Evolutionary conservation across 2,797 vertebrate species (phyloP).

Genomic region (Pseudochirops corinnae): DNA sequence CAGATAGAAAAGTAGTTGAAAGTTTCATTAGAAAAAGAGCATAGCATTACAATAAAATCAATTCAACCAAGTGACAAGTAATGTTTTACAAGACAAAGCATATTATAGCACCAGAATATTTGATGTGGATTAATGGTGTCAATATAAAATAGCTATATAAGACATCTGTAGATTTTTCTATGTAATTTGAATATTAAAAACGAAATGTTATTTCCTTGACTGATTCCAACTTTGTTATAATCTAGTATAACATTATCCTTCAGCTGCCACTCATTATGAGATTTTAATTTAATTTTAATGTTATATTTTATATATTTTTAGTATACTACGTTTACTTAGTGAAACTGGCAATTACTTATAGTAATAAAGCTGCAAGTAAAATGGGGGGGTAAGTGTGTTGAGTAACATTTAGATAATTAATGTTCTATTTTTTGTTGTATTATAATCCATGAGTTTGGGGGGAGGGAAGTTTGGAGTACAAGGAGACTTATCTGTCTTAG

Average conservation of each 20-base stretch:
- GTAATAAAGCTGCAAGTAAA: constrained; percentile 73
- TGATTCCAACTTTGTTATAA: constrained; percentile 53
- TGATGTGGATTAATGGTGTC: constrained; percentile 39
- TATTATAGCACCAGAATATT: constrained; percentile 57
- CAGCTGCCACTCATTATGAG: constrained; percentile 71
- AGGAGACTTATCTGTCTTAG: constrained; percentile 44
- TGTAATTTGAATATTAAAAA: constrained; percentile 73
- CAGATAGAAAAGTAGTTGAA: background rate
- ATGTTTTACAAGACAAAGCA: constrained; percentile 23
- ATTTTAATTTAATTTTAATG: constrained; percentile 82
- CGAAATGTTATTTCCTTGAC: constrained; percentile 75
- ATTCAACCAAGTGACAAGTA: constrained; percentile 52
- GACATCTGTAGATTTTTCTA: background rate
- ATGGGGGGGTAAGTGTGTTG: constrained; percentile 43
- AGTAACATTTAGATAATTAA: constrained; percentile 80
- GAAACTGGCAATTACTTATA: constrained; percentile 78
- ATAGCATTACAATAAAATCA: constrained; percentile 64
- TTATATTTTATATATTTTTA: constrained; percentile 76
- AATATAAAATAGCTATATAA: constrained; percentile 44
- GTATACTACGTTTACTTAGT: constrained; percentile 75
- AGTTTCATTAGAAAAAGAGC: constrained; percentile 61
- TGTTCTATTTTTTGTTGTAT: constrained; percentile 64
- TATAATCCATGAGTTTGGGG: constrained; percentile 48
- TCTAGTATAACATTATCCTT: constrained; percentile 70
- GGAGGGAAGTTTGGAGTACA: background rate